These are phyloP conservation scores for Cantharis rustica DNA, from an alignment of 2,888 invertebrate species.

Conservation along the genomic window DNA sequence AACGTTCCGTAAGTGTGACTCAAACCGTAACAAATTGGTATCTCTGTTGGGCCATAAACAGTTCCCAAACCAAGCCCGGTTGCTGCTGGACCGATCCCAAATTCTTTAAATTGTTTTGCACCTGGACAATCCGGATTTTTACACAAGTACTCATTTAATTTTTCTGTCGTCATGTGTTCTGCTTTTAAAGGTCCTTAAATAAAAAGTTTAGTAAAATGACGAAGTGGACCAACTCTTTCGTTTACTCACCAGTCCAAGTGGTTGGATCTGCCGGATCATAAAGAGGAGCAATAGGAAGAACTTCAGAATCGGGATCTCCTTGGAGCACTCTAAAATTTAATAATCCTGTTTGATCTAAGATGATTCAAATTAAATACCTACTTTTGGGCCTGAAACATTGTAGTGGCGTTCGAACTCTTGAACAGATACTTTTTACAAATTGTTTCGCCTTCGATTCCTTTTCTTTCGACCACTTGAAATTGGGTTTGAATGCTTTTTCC, in stretches of 20 bases:
- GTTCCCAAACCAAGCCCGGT: conserved; percentile 49
- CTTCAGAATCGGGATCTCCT: conserved; percentile 34
- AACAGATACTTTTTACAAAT: conserved; percentile 40
- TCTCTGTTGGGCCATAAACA: conserved; percentile 39
- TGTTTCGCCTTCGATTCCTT: conserved; percentile 22
- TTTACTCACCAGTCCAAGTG: neutral
- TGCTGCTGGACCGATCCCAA: conserved; percentile 53
- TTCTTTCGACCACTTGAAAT: conserved; percentile 38
- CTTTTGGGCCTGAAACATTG: conserved; percentile 46
- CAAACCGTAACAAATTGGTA: conserved; percentile 45
- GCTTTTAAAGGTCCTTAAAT: conserved; percentile 7
- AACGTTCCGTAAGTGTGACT: conserved; percentile 50
- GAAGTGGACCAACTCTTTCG: neutral
- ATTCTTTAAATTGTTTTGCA: conserved; percentile 51
- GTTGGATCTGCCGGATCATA: conserved; percentile 7
- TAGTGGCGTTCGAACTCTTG: conserved; percentile 43
- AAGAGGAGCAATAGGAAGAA: conserved; percentile 37
- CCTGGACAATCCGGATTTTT: conserved; percentile 51
- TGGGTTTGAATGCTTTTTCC: conserved; percentile 57
- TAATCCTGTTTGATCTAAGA: neutral
- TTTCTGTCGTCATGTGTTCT: conserved; percentile 39
- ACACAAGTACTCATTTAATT: conserved; percentile 44
- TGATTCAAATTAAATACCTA: conserved; percentile 20
- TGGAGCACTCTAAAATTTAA: conserved; percentile 19
- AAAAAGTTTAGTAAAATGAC: neutral